A percentile compares a stretch with the other conserved stretches of the same genome.
These are phyloP conservation scores for Aphidius colemani DNA, from an alignment of 2,888 invertebrate species.

Conservation along the genomic window DNA sequence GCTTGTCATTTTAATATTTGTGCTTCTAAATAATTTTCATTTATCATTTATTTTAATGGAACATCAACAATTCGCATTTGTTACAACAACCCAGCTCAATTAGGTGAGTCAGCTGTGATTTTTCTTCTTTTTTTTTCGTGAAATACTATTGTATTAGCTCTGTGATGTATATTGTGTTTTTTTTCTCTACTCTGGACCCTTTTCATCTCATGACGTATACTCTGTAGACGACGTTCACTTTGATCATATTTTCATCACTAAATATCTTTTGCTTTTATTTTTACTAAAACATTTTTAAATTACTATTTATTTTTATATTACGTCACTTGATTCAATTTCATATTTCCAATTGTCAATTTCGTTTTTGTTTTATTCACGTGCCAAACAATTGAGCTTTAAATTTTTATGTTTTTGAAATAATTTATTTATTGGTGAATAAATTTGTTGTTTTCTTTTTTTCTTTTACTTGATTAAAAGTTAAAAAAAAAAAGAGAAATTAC, in stretches of 20 bases:
- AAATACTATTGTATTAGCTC: too few species aligned
- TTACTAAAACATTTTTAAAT: too few species aligned
- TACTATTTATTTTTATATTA: too few species aligned
- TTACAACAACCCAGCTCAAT: too few species aligned
- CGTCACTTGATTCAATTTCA: too few species aligned
- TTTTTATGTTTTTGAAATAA: too few species aligned
- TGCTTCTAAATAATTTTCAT: slow-evolving; percentile 2
- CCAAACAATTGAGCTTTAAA: not conserved
- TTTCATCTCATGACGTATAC: not conserved
- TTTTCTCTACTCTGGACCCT: not conserved
- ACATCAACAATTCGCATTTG: too few species aligned
- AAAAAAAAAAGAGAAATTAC: slow-evolving; percentile 2
- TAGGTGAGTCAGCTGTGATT: not conserved
- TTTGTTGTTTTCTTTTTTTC: slow-evolving; percentile 6
- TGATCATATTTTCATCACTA: too few species aligned
- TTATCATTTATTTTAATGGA: too few species aligned
- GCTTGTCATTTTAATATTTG: slow-evolving; percentile 19
- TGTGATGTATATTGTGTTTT: not conserved
- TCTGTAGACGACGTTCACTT: too few species aligned
- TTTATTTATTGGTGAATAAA: too few species aligned
- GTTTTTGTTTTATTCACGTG: not conserved
- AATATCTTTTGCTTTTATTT: too few species aligned
- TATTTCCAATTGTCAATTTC: not conserved
- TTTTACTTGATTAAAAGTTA: not conserved
- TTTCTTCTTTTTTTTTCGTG: not conserved